Evolutionary conservation across 2,113 vertebrate genomes (phyloP).

Genomic region (Gadus macrocephalus): DNA sequence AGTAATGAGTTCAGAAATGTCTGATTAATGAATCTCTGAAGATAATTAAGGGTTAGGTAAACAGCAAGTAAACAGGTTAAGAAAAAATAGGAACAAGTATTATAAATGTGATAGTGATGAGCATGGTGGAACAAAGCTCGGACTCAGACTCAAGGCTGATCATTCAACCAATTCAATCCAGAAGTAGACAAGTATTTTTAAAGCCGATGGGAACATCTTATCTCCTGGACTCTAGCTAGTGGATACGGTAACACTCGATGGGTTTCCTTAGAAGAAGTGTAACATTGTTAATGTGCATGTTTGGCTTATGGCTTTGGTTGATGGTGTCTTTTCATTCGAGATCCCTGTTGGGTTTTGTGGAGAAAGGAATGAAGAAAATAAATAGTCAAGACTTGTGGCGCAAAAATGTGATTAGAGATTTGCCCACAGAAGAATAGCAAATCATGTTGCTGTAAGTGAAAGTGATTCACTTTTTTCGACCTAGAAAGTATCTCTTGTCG

Average conservation of each 20-base stretch:
- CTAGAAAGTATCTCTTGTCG: constrained; percentile 57
- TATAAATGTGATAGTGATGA: too few species aligned
- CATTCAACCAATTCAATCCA: too few species aligned
- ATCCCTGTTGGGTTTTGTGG: constrained; percentile 52
- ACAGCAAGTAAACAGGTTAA: constrained; percentile 32
- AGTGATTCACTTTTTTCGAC: constrained; percentile 60
- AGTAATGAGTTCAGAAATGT: constrained; percentile 27
- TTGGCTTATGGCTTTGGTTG: constrained; percentile 38
- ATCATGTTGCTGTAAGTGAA: constrained; percentile 54
- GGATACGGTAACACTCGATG: not conserved
- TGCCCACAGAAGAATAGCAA: constrained; percentile 62
- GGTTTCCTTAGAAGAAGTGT: constrained; percentile 20
- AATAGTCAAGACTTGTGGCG: constrained; percentile 54
- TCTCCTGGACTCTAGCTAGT: too few species aligned
- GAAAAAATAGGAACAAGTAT: not conserved
- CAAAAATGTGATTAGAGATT: constrained; percentile 64
- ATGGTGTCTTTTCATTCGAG: constrained; percentile 53
- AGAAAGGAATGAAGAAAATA: constrained; percentile 34
- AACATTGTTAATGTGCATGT: constrained; percentile 47
- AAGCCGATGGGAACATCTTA: too few species aligned
- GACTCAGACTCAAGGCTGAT: too few species aligned
- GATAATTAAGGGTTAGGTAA: too few species aligned
- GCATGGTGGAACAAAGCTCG: too few species aligned
- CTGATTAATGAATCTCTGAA: constrained; percentile 47
- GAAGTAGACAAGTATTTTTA: too few species aligned